Percentiles rank a stretch among this genome's conserved stretches.
Conservation (phyloP, 2,888 invertebrate genomes). For the Tinea semifulvella region DNA sequence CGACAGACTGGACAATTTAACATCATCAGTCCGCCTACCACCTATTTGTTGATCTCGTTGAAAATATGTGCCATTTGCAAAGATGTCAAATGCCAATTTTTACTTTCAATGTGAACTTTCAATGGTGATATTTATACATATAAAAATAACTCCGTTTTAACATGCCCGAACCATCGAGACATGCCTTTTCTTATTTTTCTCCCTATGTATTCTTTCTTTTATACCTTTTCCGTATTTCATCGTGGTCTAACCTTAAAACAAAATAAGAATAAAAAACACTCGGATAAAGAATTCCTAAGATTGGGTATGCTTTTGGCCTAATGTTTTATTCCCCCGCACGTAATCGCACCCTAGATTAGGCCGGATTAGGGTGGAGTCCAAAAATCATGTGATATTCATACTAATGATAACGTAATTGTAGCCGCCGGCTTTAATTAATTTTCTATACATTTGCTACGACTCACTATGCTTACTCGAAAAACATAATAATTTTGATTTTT, state of each 20-base stretch:
- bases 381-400: conserved; percentile 20
- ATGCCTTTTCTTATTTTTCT: background rate
- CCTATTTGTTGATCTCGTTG: too few species aligned
- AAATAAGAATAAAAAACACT: conserved; percentile 3
- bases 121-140: too few species aligned
- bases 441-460: background rate
- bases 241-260: background rate
- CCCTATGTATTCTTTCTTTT: background rate
- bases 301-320: background rate
- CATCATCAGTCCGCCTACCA: too few species aligned
- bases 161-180: too few species aligned
- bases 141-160: too few species aligned
- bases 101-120: too few species aligned
- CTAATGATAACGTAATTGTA: conserved; percentile 16
- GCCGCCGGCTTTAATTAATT: conserved; percentile 6
- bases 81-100: too few species aligned
- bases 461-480: too few species aligned
- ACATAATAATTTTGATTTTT: too few species aligned
- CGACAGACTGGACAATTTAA: too few species aligned
- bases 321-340: conserved; percentile 30
- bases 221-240: background rate
- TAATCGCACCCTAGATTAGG: conserved; percentile 23
- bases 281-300: background rate
- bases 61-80: too few species aligned
- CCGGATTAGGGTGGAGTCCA: conserved; percentile 23